These are phyloP conservation scores for Caretta caretta DNA, from an alignment of 2,113 vertebrate species.

Conservation along the genomic window DNA sequence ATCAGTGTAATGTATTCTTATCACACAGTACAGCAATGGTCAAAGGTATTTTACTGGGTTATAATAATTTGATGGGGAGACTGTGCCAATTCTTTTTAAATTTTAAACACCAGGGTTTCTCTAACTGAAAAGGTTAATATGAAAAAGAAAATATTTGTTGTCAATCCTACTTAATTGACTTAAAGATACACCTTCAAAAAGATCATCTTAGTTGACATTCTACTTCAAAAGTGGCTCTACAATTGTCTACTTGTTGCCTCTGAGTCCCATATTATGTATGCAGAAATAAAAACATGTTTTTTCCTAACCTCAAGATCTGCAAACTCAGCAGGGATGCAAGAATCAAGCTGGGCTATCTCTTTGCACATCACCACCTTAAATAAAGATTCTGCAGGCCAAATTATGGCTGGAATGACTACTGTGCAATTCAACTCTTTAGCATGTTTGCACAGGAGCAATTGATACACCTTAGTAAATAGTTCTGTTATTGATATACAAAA, in stretches of 20 bases:
- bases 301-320: background rate
- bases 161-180: background rate
- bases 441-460: background rate
- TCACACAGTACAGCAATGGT: slow-evolving; percentile 87
- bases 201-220: background rate
- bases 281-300: background rate
- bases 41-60: slow-evolving; percentile 84
- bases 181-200: background rate
- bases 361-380: background rate
- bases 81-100: background rate
- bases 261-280: background rate
- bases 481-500: background rate
- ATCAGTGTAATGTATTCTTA: slow-evolving; percentile 91
- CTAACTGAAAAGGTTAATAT: background rate
- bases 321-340: background rate
- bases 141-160: background rate
- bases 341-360: background rate
- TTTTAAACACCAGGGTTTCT: background rate
- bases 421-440: background rate
- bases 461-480: background rate
- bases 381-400: background rate
- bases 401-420: background rate
- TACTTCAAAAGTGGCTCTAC: background rate
- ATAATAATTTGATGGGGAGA: background rate
- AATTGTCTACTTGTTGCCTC: background rate